These are phyloP conservation scores for Notechis scutatus DNA, from an alignment of 2,113 vertebrate species.

Conservation along the genomic window DNA sequence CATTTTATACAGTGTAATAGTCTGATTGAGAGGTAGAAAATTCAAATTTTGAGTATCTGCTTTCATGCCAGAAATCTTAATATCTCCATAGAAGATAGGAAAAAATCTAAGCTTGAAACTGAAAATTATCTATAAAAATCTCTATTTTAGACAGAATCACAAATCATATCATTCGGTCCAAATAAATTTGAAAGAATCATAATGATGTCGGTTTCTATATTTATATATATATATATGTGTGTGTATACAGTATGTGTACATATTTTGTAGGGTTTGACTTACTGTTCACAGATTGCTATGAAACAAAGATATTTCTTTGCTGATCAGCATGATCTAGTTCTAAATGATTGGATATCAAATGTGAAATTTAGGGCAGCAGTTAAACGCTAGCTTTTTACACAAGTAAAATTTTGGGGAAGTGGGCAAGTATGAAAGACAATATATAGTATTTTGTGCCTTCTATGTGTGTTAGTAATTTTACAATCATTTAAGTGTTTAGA, in stretches of 20 bases:
- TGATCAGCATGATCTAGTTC: background rate
- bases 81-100: background rate
- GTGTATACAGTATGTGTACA: no score
- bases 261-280: background rate
- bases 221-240: background rate
- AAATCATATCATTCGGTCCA: background rate
- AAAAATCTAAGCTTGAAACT: background rate
- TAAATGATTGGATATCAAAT: background rate
- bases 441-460: background rate
- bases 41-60: background rate
- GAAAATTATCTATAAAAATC: background rate
- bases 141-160: background rate
- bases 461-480: background rate
- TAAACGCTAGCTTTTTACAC: background rate
- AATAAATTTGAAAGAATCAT: background rate
- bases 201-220: background rate
- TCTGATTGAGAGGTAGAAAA: background rate
- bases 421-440: background rate
- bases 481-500: background rate
- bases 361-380: background rate
- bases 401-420: background rate
- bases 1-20: background rate
- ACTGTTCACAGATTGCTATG: background rate
- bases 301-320: slow-evolving; percentile 2
- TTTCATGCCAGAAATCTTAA: background rate